phyloP scores from a whole-genome alignment of 2,888 invertebrate species.

The Aphodius granarius region DNA sequence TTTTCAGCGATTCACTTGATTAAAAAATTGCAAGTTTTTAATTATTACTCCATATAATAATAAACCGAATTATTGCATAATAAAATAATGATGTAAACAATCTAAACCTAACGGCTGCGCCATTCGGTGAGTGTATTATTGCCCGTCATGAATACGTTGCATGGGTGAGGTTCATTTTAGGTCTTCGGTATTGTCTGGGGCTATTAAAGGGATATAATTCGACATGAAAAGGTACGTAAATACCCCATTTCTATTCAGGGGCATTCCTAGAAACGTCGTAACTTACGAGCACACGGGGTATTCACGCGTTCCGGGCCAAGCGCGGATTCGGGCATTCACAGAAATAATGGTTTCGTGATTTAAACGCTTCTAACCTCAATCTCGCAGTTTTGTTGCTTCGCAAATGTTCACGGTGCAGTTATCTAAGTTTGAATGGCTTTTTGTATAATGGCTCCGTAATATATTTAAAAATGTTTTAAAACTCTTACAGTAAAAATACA shows the following conservation, averaged over 20 bases:
- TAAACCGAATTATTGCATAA: too few species aligned
- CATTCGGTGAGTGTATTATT: background rate
- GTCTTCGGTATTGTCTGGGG: slow-evolving; percentile 2
- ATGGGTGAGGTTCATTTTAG: background rate
- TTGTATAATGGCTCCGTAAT: too few species aligned
- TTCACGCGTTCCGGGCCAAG: background rate
- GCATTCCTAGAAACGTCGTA: background rate
- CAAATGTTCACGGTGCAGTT: background rate
- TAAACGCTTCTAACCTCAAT: background rate
- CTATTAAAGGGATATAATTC: slow-evolving; percentile 8
- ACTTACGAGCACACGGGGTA: background rate
- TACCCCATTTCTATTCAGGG: slow-evolving; percentile 5
- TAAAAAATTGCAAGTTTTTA: background rate
- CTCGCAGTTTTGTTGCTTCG: background rate
- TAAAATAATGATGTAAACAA: background rate
- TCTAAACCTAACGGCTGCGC: background rate
- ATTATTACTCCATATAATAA: background rate
- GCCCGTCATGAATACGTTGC: background rate
- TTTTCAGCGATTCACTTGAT: background rate
- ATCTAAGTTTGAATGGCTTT: background rate
- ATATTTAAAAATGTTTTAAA: too few species aligned
- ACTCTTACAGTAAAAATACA: too few species aligned
- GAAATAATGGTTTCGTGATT: background rate
- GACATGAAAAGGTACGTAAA: slow-evolving; percentile 13
- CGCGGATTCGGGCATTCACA: background rate